phyloP scores from a whole-genome alignment of 2,113 vertebrate genomes.

The Pan troglodytes region DNA sequence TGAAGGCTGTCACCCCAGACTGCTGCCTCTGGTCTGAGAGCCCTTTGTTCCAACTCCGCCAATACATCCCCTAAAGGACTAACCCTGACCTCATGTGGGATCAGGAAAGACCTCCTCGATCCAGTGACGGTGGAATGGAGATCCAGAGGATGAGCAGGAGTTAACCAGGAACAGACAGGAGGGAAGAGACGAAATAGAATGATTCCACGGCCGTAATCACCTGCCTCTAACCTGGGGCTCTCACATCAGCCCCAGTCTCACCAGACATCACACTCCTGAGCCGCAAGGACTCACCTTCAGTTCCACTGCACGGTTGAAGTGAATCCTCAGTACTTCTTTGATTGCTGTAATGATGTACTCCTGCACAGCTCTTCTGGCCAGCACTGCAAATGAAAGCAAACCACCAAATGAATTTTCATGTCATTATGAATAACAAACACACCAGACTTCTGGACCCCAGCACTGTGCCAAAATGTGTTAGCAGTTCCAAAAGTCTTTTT shows the following conservation, averaged over 20 bases:
- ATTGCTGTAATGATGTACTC: conserved; percentile 91
- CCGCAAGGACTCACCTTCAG: conserved; percentile 88
- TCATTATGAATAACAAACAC: not conserved
- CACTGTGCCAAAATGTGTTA: not conserved
- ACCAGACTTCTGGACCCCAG: not conserved
- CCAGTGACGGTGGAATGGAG: not conserved
- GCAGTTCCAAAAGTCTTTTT: not conserved
- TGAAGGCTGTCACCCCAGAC: not conserved
- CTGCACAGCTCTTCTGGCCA: conserved; percentile 88
- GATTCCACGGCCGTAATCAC: accelerated
- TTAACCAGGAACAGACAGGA: not conserved
- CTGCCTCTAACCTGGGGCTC: not conserved
- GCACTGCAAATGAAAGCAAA: conserved; percentile 85
- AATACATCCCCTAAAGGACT: not conserved
- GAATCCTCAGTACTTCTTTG: conserved; percentile 89
- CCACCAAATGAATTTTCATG: conserved; percentile 62
- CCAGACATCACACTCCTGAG: not conserved
- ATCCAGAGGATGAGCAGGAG: not conserved
- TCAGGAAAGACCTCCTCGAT: not conserved
- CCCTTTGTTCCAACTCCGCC: not conserved
- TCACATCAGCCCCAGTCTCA: accelerated
- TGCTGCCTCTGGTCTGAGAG: not conserved
- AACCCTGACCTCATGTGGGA: not conserved
- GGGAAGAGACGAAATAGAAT: no score
- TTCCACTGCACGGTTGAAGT: conserved; percentile 92